Conservation (phyloP, 35 echinoderm and acorn worm species). For the Apostichopus parvimensis region DNA sequence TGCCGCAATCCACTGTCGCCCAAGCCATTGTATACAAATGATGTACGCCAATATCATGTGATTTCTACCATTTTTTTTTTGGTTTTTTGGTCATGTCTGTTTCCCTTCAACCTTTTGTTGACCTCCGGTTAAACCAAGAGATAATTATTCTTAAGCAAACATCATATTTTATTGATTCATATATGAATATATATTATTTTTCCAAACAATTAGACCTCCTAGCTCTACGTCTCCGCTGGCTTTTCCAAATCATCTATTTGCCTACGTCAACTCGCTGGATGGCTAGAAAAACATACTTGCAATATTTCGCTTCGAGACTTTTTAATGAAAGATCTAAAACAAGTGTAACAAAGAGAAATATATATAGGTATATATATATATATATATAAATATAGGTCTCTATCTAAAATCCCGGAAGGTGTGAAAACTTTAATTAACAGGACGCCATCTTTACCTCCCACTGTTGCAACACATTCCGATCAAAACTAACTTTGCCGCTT, state of each 20-base stretch:
- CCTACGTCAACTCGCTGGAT: slow-evolving; percentile 8
- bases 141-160: slow-evolving; percentile 48
- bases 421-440: slow-evolving; percentile 56
- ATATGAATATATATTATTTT: not conserved
- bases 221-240: not conserved
- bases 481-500: not conserved
- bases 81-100: not conserved
- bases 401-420: slow-evolving; percentile 44
- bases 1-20: no score
- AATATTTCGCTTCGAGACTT: slow-evolving; percentile 43
- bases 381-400: no score
- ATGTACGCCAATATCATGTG: no score
- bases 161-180: not conserved
- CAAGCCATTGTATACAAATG: no score
- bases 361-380: no score
- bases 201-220: slow-evolving; percentile 38
- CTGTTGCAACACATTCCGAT: slow-evolving; percentile 47
- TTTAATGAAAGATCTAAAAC: slow-evolving; percentile 10
- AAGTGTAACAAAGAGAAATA: slow-evolving; percentile 50
- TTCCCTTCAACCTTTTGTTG: slow-evolving; percentile 35
- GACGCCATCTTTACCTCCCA: slow-evolving; percentile 39
- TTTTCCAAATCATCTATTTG: not conserved
- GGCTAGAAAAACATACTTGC: slow-evolving; percentile 57
- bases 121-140: slow-evolving; percentile 27
- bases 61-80: no score